Base-by-base conservation (phyloP, 2,888 invertebrate genomes). In the Acanthosepion lycidas region DNA sequence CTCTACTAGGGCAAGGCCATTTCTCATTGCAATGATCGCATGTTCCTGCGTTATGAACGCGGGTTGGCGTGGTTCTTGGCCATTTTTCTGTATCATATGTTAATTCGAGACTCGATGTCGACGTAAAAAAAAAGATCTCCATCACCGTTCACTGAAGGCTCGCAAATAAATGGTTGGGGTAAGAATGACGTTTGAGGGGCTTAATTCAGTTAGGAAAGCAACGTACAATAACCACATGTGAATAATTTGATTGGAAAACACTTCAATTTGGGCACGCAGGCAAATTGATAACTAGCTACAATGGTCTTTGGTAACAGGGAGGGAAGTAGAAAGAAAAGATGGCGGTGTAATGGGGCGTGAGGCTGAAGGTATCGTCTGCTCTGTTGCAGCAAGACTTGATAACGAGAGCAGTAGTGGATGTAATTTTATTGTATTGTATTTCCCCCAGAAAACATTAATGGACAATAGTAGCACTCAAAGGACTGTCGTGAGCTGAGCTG, bases 31-130 rank as follows among this genome's bases (percentile, higher is more conserved):
- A 78, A n/a, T 78, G 78, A 78, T 78, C 78, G 78, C 78, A 78
- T 78, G 78, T 78, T 78, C 78, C 78, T 20, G n/a, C 78, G 78
- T 78, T 78, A 78, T 78, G n/a, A 78, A 78, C 78, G 42, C 42
- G n/a, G n/a, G n/a, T 78, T 78, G 78, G 78, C 78, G 78, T 33
- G n/a, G 78, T 78, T n/a, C n/a, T n/a, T 12, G 78, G 78, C n/a
- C 78, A 78, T n/a, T 78, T 78, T 78, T 78, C 78, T 78, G 78
- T 78, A 78, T 78, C 78, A 78, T 78, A 78, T 78, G 78, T 78
- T 78, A n/a, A 78, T n/a, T 33, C 78, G 78, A 78, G 78, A 78
- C 78, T 78, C 78, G 78, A 78, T 33, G 78, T 78, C 78, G 78
- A 78, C 78, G 78, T 78, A n/a, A 15, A 78, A 78, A 33, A 78